These are phyloP conservation scores for Frankliniella fusca DNA, from an alignment of 2,888 invertebrate genomes.

Conservation along the genomic window DNA sequence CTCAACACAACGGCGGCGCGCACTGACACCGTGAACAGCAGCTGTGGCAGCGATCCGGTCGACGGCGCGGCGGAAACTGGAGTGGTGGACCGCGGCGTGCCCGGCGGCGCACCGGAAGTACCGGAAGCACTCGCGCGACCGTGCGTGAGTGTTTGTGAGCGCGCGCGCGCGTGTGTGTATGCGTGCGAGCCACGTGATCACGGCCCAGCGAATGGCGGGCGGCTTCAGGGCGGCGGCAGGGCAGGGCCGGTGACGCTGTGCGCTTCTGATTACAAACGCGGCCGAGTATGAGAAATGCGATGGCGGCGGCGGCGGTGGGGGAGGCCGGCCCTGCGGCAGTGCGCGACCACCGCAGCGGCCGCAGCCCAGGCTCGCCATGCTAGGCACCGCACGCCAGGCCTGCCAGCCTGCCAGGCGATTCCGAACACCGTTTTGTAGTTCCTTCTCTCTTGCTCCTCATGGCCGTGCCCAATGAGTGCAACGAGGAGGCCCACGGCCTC, in stretches of 20 bases:
- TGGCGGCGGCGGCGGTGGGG: too few relatives aligned
- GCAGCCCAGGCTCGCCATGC: background rate
- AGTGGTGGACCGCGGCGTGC: background rate
- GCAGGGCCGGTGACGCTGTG: background rate
- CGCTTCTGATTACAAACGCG: background rate
- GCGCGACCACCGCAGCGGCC: background rate
- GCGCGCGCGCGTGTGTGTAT: background rate
- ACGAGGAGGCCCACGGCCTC: too few relatives aligned
- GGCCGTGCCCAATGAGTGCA: too few relatives aligned
- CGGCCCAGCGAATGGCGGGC: too few relatives aligned
- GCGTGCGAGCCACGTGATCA: background rate
- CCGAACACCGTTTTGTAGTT: too few relatives aligned
- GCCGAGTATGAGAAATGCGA: too few relatives aligned
- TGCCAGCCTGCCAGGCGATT: too few relatives aligned
- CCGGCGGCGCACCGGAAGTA: background rate
- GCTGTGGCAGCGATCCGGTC: conserved; percentile 1
- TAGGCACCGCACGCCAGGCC: too few relatives aligned
- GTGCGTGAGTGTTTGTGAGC: background rate
- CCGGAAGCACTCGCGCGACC: background rate
- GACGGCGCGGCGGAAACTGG: conserved; percentile 16
- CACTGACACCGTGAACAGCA: background rate
- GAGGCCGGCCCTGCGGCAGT: background rate
- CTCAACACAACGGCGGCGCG: too few relatives aligned
- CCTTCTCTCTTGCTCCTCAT: too few relatives aligned
- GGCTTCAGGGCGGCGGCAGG: too few relatives aligned